phyloP scores from a whole-genome alignment of 2,113 vertebrate species.

The Eonycteris spelaea region DNA sequence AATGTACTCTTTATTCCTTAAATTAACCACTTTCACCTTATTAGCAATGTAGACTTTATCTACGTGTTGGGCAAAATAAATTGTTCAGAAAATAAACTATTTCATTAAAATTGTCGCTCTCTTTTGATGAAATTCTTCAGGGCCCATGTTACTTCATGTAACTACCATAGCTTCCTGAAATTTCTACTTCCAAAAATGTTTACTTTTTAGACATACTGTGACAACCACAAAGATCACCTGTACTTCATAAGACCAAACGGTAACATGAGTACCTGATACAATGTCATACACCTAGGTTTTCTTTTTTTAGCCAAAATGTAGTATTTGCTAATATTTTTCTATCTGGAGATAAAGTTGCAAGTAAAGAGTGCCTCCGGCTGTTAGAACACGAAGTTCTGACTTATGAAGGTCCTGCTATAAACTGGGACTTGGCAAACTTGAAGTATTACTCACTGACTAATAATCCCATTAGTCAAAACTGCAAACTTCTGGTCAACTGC shows the following conservation, averaged over 20 bases:
- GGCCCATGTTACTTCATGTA: not conserved
- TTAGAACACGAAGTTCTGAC: slow-evolving; percentile 58
- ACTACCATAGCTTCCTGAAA: not conserved
- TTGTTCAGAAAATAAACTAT: not conserved
- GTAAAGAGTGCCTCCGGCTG: not conserved
- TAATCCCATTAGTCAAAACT: slow-evolving; percentile 71
- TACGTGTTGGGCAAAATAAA: not conserved
- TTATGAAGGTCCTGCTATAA: slow-evolving; percentile 51
- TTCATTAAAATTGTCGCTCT: not conserved
- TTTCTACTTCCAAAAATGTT: not conserved
- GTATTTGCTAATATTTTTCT: slow-evolving; percentile 43
- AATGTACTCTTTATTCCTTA: not conserved
- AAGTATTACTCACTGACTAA: slow-evolving; percentile 71
- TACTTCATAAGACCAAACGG: not conserved
- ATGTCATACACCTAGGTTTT: not conserved
- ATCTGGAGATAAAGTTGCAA: slow-evolving; percentile 21
- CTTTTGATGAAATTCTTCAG: not conserved
- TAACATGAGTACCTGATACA: not conserved
- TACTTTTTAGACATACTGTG: not conserved
- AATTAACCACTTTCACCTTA: not conserved
- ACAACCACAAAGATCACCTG: not conserved
- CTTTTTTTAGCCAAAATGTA: not conserved
- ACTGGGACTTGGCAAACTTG: slow-evolving; percentile 63
- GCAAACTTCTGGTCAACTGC: slow-evolving; percentile 55
- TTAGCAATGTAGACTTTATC: not conserved